Percentiles rank a stretch among this genome's conserved stretches.
These are phyloP conservation scores for Desmophyllum pertusum DNA, from an alignment of 92 coral and sea anemone species.

Conservation along the genomic window DNA sequence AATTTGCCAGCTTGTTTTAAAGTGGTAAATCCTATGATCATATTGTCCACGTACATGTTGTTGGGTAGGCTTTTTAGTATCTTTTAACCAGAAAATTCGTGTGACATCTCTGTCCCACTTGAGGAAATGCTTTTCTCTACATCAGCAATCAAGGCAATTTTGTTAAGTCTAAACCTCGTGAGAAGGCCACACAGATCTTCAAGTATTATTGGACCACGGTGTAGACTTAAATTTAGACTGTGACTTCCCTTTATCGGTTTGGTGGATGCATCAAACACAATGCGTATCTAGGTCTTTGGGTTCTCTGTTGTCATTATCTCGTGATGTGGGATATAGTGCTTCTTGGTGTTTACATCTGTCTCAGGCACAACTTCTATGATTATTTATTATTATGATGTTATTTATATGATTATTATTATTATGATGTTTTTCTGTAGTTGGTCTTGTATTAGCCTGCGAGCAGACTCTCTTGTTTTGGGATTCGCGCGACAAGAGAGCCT, in stretches of 20 bases:
- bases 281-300: slow-evolving; percentile 48
- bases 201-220: slow-evolving; percentile 42
- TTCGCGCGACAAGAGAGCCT: too few species aligned
- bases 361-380: slow-evolving; percentile 43
- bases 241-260: slow-evolving; percentile 33
- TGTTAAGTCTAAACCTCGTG: slow-evolving; percentile 23
- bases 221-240: slow-evolving; percentile 50
- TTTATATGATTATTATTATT: too few species aligned
- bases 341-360: slow-evolving; percentile 14
- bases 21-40: slow-evolving; percentile 45
- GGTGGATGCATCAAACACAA: slow-evolving; percentile 59
- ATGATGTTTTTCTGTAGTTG: too few species aligned
- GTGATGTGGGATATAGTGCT: slow-evolving; percentile 65
- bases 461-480: too few species aligned
- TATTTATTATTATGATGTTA: too few species aligned
- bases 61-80: too few species aligned
- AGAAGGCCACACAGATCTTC: slow-evolving; percentile 29
- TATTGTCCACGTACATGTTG: slow-evolving; percentile 62
- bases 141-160: slow-evolving; percentile 31
- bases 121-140: slow-evolving; percentile 35
- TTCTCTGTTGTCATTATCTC: slow-evolving; percentile 52
- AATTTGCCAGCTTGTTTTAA: slow-evolving; percentile 45
- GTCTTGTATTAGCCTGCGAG: too few species aligned
- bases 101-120: slow-evolving; percentile 42
- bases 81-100: slow-evolving; percentile 15